Conservation (phyloP, 1,140 invertebrate species). For the Mesaphorura yosii region DNA sequence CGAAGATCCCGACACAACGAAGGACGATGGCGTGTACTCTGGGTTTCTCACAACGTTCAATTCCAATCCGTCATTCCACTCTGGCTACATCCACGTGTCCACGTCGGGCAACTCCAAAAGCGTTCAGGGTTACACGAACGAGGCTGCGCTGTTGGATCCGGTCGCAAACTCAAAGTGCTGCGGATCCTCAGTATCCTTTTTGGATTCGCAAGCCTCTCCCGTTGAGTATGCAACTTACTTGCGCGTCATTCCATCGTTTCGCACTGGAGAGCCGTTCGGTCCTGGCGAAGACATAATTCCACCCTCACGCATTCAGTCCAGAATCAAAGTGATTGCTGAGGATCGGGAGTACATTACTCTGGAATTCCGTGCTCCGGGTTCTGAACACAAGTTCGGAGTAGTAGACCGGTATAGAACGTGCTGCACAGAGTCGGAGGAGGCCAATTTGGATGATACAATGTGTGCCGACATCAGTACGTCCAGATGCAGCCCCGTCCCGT, state of each 20-base stretch:
- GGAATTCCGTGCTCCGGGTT: constrained; percentile 7
- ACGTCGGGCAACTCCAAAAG: neutral
- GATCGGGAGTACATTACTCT: neutral
- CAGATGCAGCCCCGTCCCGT: neutral
- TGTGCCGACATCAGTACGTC: neutral
- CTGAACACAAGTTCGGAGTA: neutral
- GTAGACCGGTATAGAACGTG: constrained; percentile 17
- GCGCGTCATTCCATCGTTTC: constrained; percentile 8
- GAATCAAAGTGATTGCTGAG: neutral
- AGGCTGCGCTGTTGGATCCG: constrained; percentile 11
- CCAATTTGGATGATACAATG: neutral
- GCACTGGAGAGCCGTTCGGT: constrained; percentile 9
- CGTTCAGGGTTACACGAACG: neutral
- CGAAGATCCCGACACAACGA: constrained; percentile 9
- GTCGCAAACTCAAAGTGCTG: constrained; percentile 14
- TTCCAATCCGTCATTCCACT: constrained; percentile 1
- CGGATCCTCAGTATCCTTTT: constrained; percentile 5
- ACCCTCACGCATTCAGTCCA: constrained; percentile 14
- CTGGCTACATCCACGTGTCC: constrained; percentile 3
- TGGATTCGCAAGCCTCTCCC: neutral
- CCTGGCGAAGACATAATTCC: neutral
- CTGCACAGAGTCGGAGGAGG: constrained; percentile 1
- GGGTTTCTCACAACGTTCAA: constrained; percentile 8
- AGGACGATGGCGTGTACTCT: constrained; percentile 21
- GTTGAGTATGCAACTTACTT: neutral